Evolutionary conservation across 2,113 vertebrate genomes (phyloP).

Genomic region (Lamprotornis superbus): DNA sequence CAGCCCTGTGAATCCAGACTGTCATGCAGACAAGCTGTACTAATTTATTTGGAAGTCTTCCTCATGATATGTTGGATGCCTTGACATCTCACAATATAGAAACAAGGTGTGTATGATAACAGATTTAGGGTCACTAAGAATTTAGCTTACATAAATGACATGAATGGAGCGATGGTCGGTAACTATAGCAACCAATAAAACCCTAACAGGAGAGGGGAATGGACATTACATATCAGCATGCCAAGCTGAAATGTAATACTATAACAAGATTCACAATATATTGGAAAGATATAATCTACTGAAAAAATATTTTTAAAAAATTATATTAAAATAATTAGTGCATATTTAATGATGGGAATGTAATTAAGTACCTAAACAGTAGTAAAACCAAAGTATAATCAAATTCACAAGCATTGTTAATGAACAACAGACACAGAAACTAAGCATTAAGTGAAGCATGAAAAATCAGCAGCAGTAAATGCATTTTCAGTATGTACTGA

Average conservation of each 20-base stretch:
- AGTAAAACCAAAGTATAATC: not conserved
- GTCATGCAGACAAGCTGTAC: not conserved
- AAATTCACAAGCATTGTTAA: not conserved
- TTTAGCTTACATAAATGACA: not conserved
- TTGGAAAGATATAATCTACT: not conserved
- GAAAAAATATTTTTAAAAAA: not conserved
- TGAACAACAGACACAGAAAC: not conserved
- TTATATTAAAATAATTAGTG: not conserved
- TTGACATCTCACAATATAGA: not conserved
- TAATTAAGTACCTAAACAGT: not conserved
- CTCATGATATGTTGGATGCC: not conserved
- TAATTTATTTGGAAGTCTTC: not conserved
- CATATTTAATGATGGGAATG: not conserved
- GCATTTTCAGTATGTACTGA: not conserved
- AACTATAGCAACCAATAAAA: conserved; percentile 26
- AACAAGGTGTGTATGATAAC: not conserved
- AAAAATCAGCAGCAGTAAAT: not conserved
- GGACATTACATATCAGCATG: not conserved
- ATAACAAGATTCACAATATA: not conserved
- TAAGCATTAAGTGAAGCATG: not conserved
- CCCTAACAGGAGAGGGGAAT: not conserved
- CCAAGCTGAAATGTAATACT: not conserved
- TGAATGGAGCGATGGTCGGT: not conserved
- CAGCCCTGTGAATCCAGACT: not conserved
- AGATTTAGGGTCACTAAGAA: not conserved